Evolutionary conservation across 2,113 vertebrate genomes (phyloP).

Genomic region (Tauraco erythrolophus): DNA sequence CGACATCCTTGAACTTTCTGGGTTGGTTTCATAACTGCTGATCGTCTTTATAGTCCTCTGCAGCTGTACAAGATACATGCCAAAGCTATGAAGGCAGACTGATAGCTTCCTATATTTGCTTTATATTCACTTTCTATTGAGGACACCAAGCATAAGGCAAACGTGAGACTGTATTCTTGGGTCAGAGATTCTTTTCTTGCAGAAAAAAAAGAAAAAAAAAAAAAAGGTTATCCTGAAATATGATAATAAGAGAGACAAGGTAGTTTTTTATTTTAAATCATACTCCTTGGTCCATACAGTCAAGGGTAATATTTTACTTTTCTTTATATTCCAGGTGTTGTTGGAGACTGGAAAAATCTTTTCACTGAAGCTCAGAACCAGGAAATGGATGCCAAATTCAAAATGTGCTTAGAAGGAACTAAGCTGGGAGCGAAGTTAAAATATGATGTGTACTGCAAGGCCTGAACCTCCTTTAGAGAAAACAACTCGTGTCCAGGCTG

Average conservation of each 20-base stretch:
- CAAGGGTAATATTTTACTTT: not conserved
- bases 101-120: not conserved
- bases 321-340: conserved; percentile 62
- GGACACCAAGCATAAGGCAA: not conserved
- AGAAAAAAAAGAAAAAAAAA: not conserved
- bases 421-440: conserved; percentile 76
- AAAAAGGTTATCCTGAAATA: not conserved
- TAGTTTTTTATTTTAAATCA: not conserved
- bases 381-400: conserved; percentile 82
- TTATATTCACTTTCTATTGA: not conserved
- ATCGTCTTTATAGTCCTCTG: not conserved
- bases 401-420: conserved; percentile 75
- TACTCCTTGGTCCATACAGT: not conserved
- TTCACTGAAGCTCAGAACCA: conserved; percentile 79
- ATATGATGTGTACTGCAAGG: conserved; percentile 77
- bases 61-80: not conserved
- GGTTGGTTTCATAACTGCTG: not conserved
- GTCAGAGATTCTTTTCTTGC: not conserved
- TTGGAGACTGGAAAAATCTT: conserved; percentile 83
- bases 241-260: not conserved
- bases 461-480: conserved; percentile 7
- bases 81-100: not conserved
- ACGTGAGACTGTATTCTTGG: not conserved
- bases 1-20: not conserved
- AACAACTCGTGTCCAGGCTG: not conserved